A percentile compares a stretch with the other conserved stretches of the same genome.
Conservation (phyloP, 2,797 vertebrate genomes). For the Gastrophryne carolinensis region DNA sequence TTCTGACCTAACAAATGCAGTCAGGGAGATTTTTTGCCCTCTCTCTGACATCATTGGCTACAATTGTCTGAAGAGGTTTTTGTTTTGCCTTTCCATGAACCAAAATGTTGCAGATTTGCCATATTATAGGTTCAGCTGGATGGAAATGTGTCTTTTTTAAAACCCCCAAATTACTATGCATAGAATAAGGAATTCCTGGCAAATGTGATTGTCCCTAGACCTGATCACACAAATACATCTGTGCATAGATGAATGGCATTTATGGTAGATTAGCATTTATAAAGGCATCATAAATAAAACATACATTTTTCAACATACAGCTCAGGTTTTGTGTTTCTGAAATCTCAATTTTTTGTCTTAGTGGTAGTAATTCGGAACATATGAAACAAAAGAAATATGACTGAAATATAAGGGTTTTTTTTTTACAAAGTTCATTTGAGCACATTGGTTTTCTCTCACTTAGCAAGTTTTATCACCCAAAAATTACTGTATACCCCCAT, state of each 20-base stretch:
- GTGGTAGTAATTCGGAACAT: conserved; percentile 36
- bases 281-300: conserved; percentile 33
- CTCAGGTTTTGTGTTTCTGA: conserved; percentile 30
- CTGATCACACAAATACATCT: not conserved
- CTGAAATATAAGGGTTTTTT: conserved; percentile 7
- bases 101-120: no score
- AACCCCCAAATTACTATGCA: not conserved
- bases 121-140: no score
- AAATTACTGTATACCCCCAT: no score
- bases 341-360: not conserved
- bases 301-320: conserved; percentile 14
- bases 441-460: no score
- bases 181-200: not conserved
- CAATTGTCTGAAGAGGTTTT: no score
- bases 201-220: conserved; percentile 4
- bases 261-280: conserved; percentile 20
- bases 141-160: no score
- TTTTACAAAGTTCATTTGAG: conserved; percentile 25
- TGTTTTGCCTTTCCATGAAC: no score
- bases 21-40: no score
- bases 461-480: no score
- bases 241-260: conserved; percentile 38
- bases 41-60: no score
- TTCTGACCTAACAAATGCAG: no score
- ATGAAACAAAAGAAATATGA: conserved; percentile 20